A percentile compares a stretch with the other conserved stretches of the same genome.
Evolutionary conservation across 2,888 invertebrate species (phyloP).

Genomic region (Microctonus aethiopoides): DNA sequence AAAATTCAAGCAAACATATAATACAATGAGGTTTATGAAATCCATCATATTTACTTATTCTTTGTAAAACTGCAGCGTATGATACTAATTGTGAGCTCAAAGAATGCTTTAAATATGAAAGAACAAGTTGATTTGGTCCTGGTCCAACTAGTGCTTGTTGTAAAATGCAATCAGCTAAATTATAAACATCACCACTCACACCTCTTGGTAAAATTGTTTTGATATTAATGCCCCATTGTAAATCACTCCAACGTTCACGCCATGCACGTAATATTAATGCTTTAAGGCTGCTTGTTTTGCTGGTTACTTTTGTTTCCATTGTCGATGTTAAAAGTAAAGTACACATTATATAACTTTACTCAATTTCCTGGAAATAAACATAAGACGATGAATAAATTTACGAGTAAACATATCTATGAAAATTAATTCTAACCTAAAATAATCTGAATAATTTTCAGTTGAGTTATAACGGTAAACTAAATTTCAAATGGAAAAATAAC

Average conservation of each 20-base stretch:
- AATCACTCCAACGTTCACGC: constrained; percentile 95
- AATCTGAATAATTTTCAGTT: neutral
- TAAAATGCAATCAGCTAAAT: constrained; percentile 90
- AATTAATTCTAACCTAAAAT: neutral
- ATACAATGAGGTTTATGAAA: constrained; percentile 90
- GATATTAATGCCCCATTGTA: constrained; percentile 96
- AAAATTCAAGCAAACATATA: constrained; percentile 84
- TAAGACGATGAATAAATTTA: no score
- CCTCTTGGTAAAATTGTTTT: constrained; percentile 89
- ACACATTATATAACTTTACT: constrained; percentile 41
- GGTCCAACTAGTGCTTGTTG: constrained; percentile 95
- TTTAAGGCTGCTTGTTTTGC: constrained; percentile 84
- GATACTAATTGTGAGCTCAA: constrained; percentile 90
- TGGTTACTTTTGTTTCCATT: constrained; percentile 86
- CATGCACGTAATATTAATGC: constrained; percentile 87
- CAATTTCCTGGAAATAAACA: neutral
- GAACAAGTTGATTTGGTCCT: constrained; percentile 89
- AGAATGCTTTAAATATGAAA: constrained; percentile 93
- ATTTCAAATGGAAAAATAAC: no score
- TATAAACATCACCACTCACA: constrained; percentile 94
- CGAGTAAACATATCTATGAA: neutral
- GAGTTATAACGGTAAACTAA: no score
- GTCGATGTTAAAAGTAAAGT: constrained; percentile 49
- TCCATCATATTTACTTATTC: constrained; percentile 89
- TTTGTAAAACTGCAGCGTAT: constrained; percentile 87